Percentiles rank a stretch among this genome's conserved stretches.
Conservation (phyloP, 1,140 invertebrate species). For the Euwallacea fornicatus region DNA sequence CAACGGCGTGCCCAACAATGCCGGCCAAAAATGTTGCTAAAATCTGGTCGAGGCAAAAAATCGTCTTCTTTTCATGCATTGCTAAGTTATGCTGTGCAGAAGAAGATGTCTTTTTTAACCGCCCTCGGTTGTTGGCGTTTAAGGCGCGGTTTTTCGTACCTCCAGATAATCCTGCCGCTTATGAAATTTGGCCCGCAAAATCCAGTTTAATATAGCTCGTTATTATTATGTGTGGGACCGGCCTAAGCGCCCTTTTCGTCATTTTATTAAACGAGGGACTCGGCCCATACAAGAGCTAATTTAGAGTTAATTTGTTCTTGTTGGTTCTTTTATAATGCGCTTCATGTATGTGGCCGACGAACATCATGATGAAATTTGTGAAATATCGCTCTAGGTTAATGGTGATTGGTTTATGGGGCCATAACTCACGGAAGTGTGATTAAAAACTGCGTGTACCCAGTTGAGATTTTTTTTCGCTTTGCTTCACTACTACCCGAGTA, state of each 20-base stretch:
- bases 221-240: conserved; percentile 17
- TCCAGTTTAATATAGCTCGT: conserved; percentile 26
- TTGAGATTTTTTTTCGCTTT: neutral
- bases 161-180: too few species aligned
- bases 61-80: conserved; percentile 20
- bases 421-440: too few species aligned
- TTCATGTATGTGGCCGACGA: conserved; percentile 5
- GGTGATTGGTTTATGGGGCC: too few species aligned
- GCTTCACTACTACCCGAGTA: neutral
- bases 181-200: conserved; percentile 8
- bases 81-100: conserved; percentile 24
- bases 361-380: too few species aligned
- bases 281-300: conserved; percentile 24
- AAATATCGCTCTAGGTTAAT: too few species aligned
- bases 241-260: conserved; percentile 33
- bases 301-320: conserved; percentile 34
- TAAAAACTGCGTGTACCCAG: too few species aligned
- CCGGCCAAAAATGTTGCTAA: conserved; percentile 32
- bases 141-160: too few species aligned
- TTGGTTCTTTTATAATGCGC: conserved; percentile 25
- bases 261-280: conserved; percentile 33
- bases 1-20: conserved; percentile 29
- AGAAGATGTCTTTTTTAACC: conserved; percentile 25
- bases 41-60: conserved; percentile 31
- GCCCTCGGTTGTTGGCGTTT: neutral